Evolutionary conservation across 1,140 invertebrate species (phyloP).

Genomic region (Proales similis): DNA sequence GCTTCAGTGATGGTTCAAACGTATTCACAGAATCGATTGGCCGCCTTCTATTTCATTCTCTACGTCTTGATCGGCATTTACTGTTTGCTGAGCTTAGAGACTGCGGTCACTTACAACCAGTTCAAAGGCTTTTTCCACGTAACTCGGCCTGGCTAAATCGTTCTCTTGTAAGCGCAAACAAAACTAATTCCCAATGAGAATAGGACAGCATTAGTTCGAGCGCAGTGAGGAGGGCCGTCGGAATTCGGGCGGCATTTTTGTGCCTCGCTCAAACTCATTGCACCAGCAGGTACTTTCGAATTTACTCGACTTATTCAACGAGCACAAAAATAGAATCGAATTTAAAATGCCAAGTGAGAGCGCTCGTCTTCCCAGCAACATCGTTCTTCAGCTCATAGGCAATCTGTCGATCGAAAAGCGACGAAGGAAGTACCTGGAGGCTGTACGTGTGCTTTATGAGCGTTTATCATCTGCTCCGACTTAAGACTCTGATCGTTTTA

Average conservation of each 20-base stretch:
- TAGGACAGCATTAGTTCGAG: constrained; percentile 48
- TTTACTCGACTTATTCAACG: not conserved
- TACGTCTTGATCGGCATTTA: constrained; percentile 50
- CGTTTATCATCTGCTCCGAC: too few relatives aligned
- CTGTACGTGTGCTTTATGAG: too few relatives aligned
- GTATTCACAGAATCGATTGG: constrained; percentile 46
- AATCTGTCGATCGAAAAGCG: not conserved
- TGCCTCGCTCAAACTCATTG: constrained; percentile 40
- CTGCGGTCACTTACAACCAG: constrained; percentile 51
- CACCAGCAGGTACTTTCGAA: constrained; percentile 18
- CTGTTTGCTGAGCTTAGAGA: constrained; percentile 51
- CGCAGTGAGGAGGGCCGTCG: constrained; percentile 45
- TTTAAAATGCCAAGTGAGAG: not conserved
- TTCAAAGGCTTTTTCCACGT: constrained; percentile 52
- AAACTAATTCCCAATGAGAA: too few relatives aligned
- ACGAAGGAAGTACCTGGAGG: constrained; percentile 7
- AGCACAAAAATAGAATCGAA: not conserved
- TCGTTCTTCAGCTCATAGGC: not conserved
- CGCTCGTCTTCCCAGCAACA: not conserved
- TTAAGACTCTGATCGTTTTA: too few relatives aligned
- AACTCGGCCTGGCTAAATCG: too few relatives aligned
- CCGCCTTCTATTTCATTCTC: constrained; percentile 47
- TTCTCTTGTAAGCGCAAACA: too few relatives aligned
- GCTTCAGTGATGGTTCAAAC: constrained; percentile 49
- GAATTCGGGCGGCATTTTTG: constrained; percentile 48